Conservation (phyloP, 2,888 invertebrate species). For the Tetragonula carbonaria region DNA sequence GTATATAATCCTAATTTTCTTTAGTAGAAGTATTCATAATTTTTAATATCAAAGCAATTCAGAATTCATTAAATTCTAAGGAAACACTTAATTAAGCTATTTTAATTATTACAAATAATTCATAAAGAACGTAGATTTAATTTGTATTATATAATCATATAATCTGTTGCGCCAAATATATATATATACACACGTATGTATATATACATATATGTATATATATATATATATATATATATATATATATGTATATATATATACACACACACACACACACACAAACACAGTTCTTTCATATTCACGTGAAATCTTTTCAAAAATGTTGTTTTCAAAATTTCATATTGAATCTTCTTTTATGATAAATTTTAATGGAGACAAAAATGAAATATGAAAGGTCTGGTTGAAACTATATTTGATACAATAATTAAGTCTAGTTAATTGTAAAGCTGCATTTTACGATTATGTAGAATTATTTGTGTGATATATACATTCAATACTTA, state of each 20-base stretch:
- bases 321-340: not conserved
- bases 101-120: constrained; percentile 44
- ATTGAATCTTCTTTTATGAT: not conserved
- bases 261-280: too few relatives aligned
- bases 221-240: too few relatives aligned
- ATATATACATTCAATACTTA: constrained; percentile 55
- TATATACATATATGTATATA: rapidly evolving
- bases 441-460: constrained; percentile 58
- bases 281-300: constrained; percentile 52
- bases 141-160: constrained; percentile 47
- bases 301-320: not conserved
- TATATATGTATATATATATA: too few relatives aligned
- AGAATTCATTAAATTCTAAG: constrained; percentile 38
- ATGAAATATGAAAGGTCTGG: constrained; percentile 50
- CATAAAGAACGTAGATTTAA: constrained; percentile 43
- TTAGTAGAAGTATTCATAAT: not conserved
- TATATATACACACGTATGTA: not conserved
- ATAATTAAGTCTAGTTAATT: constrained; percentile 54
- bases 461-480: constrained; percentile 58
- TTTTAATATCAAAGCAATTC: constrained; percentile 35
- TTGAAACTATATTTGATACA: constrained; percentile 53
- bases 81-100: constrained; percentile 38
- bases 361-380: constrained; percentile 6
- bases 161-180: not conserved
- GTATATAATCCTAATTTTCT: constrained; percentile 2